Base-by-base conservation (phyloP, 1,140 invertebrate species). In the Ericerus pela region DNA sequence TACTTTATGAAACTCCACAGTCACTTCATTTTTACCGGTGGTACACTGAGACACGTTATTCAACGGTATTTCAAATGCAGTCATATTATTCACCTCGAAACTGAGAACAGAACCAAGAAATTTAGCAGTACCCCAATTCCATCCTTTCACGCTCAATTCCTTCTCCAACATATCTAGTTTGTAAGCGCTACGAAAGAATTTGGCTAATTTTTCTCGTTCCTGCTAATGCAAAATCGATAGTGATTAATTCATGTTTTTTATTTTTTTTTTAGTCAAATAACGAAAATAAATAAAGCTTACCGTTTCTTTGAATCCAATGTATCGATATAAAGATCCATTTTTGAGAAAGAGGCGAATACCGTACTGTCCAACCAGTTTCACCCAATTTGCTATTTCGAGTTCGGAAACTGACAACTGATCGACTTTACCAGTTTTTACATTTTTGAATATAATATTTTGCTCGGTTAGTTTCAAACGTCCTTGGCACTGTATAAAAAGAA, bases 21-120 rank as follows among this genome's bases (percentile, higher is more conserved):
- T 96, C 1, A 98, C 90, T 78, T 99, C 96, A 75, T 97, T 98
- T 69, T 99, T 99, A 18, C 89, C 88, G n/a, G 88, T 88, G 2
- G 82, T 91, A 66, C 93, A 95, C 62, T 97, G 90, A 1, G 91
- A 96, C 0, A 99, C 95, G 77, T 98, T 84, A 56, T 84, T 82
- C 2, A 99, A 66, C 0, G 96, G 96, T 63, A 99, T 85, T 73
- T 99, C 96, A 77, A 99, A 99, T 0, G 87, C 88, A 20, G 86
- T 83, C 56, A 84, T 79, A 54, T 81, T 81, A 14, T 90, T 88
- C 38, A 97, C 82, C 68, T 96, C 85, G 71, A 98, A 99, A 66
- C 84, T 88, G 1, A 99, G 68, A 1, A 88, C 80, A 52, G 91
- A 86, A 24, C 93, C 95, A 68, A 82, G 80, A 68, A 99, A 98